Evolutionary conservation across 1,140 invertebrate species (phyloP).

Genomic region (Philotrypesis tridentata): DNA sequence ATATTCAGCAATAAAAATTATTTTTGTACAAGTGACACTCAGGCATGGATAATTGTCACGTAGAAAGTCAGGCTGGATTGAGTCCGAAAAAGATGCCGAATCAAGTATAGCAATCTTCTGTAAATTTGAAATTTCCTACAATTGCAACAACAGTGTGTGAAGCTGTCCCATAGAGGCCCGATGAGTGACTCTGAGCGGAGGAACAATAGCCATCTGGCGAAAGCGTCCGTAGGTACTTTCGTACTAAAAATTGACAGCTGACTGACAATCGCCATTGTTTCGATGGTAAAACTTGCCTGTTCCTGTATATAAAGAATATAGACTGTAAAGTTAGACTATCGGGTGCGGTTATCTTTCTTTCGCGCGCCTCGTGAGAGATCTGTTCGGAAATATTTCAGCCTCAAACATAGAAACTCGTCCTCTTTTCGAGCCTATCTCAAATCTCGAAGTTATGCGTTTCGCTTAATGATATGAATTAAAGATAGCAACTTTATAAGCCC

Average conservation of each 20-base stretch:
- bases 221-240: not conserved
- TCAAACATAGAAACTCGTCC: not conserved
- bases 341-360: not conserved
- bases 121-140: not conserved
- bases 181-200: not conserved
- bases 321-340: not conserved
- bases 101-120: constrained; percentile 4
- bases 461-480: no score
- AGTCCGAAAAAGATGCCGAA: not conserved
- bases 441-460: no score
- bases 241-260: constrained; percentile 17
- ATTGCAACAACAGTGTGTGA: not conserved
- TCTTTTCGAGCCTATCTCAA: not conserved
- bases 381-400: not conserved
- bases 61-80: not conserved
- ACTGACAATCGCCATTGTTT: constrained; percentile 30
- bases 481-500: no score
- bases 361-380: not conserved
- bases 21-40: no score
- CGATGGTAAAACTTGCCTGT: not conserved
- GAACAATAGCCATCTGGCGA: not conserved
- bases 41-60: not conserved
- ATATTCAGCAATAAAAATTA: no score
- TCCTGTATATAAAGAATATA: not conserved
- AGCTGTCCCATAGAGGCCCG: not conserved